These are phyloP conservation scores for Apostichopus japonicus DNA, from an alignment of 35 echinoderm and acorn worm genomes.

Conservation along the genomic window DNA sequence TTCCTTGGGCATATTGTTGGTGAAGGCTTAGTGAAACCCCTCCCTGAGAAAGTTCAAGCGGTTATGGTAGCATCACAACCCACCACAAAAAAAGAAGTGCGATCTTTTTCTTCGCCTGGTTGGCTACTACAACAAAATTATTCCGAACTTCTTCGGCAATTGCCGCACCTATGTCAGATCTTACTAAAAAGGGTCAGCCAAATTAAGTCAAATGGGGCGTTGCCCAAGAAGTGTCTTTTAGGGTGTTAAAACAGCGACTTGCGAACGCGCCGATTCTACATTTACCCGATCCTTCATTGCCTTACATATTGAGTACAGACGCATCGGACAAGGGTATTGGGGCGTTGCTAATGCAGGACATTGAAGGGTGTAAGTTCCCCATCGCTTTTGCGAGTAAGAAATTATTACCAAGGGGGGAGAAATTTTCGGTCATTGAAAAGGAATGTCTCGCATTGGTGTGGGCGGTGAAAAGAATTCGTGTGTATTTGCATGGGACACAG, in stretches of 20 bases:
- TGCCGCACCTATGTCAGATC: conserved; percentile 28
- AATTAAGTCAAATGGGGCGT: conserved; percentile 30
- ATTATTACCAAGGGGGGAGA: not conserved
- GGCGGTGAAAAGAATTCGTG: too few relatives aligned
- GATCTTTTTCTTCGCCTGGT: conserved; percentile 46
- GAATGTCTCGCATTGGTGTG: too few relatives aligned
- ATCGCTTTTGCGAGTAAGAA: not conserved
- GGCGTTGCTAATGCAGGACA: not conserved
- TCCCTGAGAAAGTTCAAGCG: conserved; percentile 37
- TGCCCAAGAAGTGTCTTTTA: not conserved
- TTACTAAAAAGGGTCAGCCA: conserved; percentile 9
- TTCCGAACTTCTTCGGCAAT: conserved; percentile 49
- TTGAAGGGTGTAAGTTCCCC: not conserved
- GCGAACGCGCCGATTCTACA: not conserved
- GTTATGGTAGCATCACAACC: conserved; percentile 1
- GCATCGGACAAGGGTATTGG: not conserved
- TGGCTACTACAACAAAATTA: conserved; percentile 24
- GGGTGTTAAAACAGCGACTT: not conserved
- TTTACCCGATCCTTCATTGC: not conserved
- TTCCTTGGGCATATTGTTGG: conserved; percentile 47
- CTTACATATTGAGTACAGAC: not conserved
- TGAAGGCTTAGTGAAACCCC: conserved; percentile 27
- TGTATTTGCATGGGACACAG: too few relatives aligned
- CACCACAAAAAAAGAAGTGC: conserved; percentile 20
- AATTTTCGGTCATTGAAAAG: conserved; percentile 16